Evolutionary conservation across 2,797 vertebrate genomes (phyloP).

Genomic region (Distichodus sexfasciatus): DNA sequence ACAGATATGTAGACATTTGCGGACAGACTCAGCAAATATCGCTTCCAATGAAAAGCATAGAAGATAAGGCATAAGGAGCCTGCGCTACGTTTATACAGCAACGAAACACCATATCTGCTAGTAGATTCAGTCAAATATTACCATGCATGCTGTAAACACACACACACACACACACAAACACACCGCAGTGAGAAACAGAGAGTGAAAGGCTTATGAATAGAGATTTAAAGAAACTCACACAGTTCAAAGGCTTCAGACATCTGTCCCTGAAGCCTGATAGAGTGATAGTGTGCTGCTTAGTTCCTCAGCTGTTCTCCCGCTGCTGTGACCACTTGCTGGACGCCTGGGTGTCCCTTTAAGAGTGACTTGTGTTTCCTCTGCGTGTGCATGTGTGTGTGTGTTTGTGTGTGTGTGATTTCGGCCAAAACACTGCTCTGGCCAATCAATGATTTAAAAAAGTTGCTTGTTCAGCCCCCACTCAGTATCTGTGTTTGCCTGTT

Average conservation of each 20-base stretch:
- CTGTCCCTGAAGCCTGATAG: conserved; percentile 1
- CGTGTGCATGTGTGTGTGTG: not conserved
- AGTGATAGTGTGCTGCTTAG: not conserved
- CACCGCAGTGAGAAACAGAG: not conserved
- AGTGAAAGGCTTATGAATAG: conserved; percentile 33
- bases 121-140: too few relatives aligned
- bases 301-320: not conserved
- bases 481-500: not conserved
- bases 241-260: conserved; percentile 30
- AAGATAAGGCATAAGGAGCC: too few relatives aligned
- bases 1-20: not conserved
- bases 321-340: not conserved
- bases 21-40: not conserved
- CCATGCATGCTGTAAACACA: too few relatives aligned
- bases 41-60: not conserved
- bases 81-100: not conserved
- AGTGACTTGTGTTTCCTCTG: not conserved
- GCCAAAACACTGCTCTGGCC: conserved; percentile 11
- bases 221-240: conserved; percentile 40
- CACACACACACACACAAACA: conserved; percentile 25
- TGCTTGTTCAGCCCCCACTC: conserved; percentile 10
- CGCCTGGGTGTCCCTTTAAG: not conserved
- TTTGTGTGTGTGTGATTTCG: conserved; percentile 9
- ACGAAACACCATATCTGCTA: too few relatives aligned
- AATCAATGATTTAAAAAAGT: conserved; percentile 14